A percentile compares a stretch with the other conserved stretches of the same genome.
Conservation (phyloP, 2,113 vertebrate genomes). For the Semnornis frantzii region DNA sequence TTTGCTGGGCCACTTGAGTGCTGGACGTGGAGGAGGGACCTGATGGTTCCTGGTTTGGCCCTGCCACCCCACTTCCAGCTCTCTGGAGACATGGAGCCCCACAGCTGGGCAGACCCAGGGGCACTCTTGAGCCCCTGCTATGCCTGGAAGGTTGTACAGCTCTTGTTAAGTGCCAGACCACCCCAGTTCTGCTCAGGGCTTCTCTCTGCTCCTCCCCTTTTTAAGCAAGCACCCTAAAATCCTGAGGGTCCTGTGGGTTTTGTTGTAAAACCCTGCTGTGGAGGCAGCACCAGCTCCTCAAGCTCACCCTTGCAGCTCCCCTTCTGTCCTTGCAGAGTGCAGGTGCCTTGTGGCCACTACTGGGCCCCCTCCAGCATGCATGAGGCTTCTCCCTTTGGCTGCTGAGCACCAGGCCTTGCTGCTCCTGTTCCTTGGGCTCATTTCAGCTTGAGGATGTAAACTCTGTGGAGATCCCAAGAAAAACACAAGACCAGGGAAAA, state of each 20-base stretch:
- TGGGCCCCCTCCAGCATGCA: rapidly evolving
- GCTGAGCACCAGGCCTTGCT: rapidly evolving
- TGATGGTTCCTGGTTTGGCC: neutral
- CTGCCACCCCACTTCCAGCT: neutral
- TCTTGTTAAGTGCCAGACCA: neutral
- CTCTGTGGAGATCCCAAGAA: constrained; percentile 39
- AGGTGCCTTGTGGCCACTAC: neutral
- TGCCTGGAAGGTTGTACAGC: neutral
- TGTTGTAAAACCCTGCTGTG: neutral
- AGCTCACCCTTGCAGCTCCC: too few species aligned
- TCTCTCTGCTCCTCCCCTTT: neutral
- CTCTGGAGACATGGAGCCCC: neutral
- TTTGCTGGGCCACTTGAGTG: neutral
- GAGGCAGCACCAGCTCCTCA: neutral
- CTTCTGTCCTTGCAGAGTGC: neutral
- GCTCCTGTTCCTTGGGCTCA: neutral
- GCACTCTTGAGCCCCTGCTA: rapidly evolving
- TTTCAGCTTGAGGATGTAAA: constrained; percentile 16
- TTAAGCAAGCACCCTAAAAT: neutral
- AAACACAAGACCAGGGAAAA: constrained; percentile 36
- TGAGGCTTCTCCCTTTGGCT: neutral
- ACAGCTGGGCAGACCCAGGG: neutral
- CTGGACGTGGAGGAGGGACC: neutral
- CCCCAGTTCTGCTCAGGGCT: neutral
- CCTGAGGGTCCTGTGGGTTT: neutral